phyloP scores from a whole-genome alignment of 2,797 vertebrate species.

The Pangasius larnaudii region DNA sequence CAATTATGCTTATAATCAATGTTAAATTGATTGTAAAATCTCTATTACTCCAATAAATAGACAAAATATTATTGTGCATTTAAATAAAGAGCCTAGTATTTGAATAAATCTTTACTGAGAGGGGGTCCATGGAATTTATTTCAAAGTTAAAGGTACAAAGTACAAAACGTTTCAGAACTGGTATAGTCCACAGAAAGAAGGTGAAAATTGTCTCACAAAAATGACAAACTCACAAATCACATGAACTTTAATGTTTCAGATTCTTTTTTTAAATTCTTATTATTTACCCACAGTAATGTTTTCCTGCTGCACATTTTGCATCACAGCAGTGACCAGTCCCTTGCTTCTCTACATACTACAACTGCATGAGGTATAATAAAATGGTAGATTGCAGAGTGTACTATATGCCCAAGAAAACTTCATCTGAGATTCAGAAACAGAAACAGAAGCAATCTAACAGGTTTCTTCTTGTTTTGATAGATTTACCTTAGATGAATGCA shows the following conservation, averaged over 20 bases:
- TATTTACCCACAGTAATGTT: background rate
- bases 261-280: background rate
- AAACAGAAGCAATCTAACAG: background rate
- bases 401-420: background rate
- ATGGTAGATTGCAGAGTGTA: background rate
- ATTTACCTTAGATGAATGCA: background rate
- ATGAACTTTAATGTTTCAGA: background rate
- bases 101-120: background rate
- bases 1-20: background rate
- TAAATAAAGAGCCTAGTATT: background rate
- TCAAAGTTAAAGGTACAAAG: background rate
- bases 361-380: background rate
- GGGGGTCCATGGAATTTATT: background rate
- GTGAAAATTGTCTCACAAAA: background rate
- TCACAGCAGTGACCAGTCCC: background rate
- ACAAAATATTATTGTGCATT: background rate
- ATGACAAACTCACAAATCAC: background rate
- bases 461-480: background rate
- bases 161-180: background rate
- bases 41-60: background rate
- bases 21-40: background rate
- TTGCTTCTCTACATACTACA: background rate
- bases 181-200: background rate
- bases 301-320: background rate
- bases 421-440: background rate